phyloP scores from a whole-genome alignment of 2,797 vertebrate species.

The Botia almorhae region DNA sequence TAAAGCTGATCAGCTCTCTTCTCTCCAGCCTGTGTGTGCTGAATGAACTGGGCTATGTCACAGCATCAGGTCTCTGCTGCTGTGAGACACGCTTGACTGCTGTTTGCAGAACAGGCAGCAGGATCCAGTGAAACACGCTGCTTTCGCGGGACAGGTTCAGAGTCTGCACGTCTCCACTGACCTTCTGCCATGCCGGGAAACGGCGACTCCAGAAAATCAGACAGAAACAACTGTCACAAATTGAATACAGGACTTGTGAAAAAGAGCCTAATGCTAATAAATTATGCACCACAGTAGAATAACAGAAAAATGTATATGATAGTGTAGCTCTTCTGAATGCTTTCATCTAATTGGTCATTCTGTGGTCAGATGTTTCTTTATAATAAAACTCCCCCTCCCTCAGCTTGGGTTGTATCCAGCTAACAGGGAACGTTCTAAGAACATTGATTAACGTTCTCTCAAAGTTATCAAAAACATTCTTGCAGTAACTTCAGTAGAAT shows the following conservation, averaged over 20 bases:
- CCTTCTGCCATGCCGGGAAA: background rate
- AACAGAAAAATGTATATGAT: background rate
- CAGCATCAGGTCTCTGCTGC: constrained; percentile 15
- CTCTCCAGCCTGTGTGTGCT: background rate
- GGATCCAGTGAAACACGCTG: background rate
- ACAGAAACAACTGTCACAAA: background rate
- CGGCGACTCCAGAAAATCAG: background rate
- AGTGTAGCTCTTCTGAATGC: background rate
- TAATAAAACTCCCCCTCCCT: too few species aligned
- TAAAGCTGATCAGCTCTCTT: constrained; percentile 15
- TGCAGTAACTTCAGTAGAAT: too few species aligned
- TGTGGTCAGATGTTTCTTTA: background rate
- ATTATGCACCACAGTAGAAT: background rate
- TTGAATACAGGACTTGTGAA: background rate
- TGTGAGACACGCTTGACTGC: constrained; percentile 33
- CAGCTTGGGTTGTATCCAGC: too few species aligned
- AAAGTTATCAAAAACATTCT: too few species aligned
- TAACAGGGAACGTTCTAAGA: too few species aligned
- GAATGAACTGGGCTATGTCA: constrained; percentile 35
- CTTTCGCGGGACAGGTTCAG: constrained; percentile 27
- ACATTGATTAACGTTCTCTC: too few species aligned
- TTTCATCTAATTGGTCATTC: too few species aligned
- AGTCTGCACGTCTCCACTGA: constrained; percentile 31
- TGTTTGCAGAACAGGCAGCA: constrained; percentile 11
- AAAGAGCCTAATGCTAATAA: background rate